These are phyloP conservation scores for Drosophila nr. medialis DNA, from an alignment of 2,888 invertebrate species.

Conservation along the genomic window DNA sequence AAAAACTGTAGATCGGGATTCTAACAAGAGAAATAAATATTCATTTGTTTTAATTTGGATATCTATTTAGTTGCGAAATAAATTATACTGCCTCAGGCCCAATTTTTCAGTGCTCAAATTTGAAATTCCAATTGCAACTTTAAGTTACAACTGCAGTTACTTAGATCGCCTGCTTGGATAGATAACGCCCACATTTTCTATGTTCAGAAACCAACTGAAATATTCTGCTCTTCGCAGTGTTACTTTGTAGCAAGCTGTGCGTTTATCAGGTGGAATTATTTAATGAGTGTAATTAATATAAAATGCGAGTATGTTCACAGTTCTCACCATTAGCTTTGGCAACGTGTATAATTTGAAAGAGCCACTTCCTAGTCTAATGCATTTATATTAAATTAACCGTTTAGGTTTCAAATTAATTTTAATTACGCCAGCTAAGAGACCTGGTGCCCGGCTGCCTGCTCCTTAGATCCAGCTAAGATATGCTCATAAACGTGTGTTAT, in stretches of 20 bases:
- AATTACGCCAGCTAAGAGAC: constrained; percentile 54
- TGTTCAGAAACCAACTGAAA: constrained; percentile 4
- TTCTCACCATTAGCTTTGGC: constrained; percentile 43
- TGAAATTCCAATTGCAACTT: not conserved
- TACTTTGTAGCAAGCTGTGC: constrained; percentile 18
- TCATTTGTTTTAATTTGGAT: not conserved
- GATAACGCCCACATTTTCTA: constrained; percentile 34
- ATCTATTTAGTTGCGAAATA: not conserved
- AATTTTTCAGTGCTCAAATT: not conserved
- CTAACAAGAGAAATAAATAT: not conserved
- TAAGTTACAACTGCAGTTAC: not conserved
- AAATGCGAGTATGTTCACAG: constrained; percentile 32
- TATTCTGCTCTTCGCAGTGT: constrained; percentile 3
- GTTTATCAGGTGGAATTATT: constrained; percentile 52
- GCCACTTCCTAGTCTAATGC: constrained; percentile 54
- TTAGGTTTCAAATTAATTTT: constrained; percentile 73
- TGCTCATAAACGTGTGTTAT: constrained; percentile 59
- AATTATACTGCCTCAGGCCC: not conserved
- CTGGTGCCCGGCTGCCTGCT: constrained; percentile 11
- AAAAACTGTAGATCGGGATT: not conserved
- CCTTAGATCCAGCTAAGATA: constrained; percentile 40
- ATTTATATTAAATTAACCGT: constrained; percentile 66
- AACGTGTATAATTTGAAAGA: constrained; percentile 49
- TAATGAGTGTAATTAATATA: constrained; percentile 62
- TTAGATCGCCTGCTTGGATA: not conserved